phyloP scores from a whole-genome alignment of 2,888 invertebrate genomes.

The Drosophila mimetica region DNA sequence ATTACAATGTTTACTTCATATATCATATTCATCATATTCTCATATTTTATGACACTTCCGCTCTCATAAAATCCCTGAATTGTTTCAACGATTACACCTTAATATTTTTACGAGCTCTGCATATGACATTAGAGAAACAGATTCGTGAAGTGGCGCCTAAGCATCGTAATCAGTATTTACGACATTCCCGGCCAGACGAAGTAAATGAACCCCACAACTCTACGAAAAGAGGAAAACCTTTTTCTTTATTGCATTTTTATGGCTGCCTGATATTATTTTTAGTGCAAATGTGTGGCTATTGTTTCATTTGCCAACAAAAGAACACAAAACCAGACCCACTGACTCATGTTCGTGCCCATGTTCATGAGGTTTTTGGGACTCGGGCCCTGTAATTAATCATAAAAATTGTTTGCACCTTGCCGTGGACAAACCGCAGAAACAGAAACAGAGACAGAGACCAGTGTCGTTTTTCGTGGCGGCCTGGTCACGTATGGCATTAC shows the following conservation, averaged over 20 bases:
- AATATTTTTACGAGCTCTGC: slow-evolving; percentile 2
- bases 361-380: slow-evolving; percentile 23
- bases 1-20: too few relatives aligned
- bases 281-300: slow-evolving; percentile 54
- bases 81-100: background rate
- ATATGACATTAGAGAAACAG: slow-evolving; percentile 7
- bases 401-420: slow-evolving; percentile 70
- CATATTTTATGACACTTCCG: background rate
- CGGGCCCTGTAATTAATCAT: slow-evolving; percentile 69
- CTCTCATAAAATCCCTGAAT: background rate
- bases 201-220: slow-evolving; percentile 11
- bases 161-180: slow-evolving; percentile 27
- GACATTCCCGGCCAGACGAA: slow-evolving; percentile 4
- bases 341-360: slow-evolving; percentile 31
- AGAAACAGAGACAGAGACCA: slow-evolving; percentile 19
- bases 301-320: slow-evolving; percentile 61
- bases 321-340: slow-evolving; percentile 15
- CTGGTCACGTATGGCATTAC: slow-evolving; percentile 69
- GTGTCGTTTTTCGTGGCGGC: slow-evolving; percentile 11
- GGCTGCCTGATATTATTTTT: slow-evolving; percentile 64
- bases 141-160: slow-evolving; percentile 22
- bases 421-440: slow-evolving; percentile 20
- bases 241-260: slow-evolving; percentile 72
- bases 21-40: too few relatives aligned
- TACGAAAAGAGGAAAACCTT: slow-evolving; percentile 37